phyloP scores from a whole-genome alignment of 1,140 invertebrate genomes.

The Thaumatotibia leucotreta region DNA sequence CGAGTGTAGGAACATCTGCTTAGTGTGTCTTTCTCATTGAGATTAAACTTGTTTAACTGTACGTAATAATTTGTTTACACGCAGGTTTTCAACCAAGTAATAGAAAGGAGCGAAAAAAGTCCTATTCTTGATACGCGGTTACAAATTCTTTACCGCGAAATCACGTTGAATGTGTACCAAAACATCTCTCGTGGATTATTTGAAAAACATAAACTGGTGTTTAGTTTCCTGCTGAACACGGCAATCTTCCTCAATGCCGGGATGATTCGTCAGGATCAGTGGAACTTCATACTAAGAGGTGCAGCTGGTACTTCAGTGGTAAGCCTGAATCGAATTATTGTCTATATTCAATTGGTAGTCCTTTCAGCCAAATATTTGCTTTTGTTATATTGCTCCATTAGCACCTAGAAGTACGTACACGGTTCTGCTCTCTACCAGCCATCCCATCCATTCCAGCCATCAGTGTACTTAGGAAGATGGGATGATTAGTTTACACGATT shows the following conservation, averaged over 20 bases:
- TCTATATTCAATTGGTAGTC: not conserved
- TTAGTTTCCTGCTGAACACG: conserved; percentile 88
- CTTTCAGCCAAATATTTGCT: too few relatives aligned
- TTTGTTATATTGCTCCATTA: too few relatives aligned
- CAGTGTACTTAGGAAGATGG: too few relatives aligned
- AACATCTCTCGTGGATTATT: conserved; percentile 93
- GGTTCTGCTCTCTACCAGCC: too few relatives aligned
- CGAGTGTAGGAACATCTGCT: too few relatives aligned
- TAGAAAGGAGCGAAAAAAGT: conserved; percentile 83
- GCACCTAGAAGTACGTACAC: too few relatives aligned
- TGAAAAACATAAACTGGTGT: conserved; percentile 94
- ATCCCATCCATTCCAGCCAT: too few relatives aligned
- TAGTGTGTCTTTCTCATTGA: too few relatives aligned
- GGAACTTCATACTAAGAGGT: conserved; percentile 86
- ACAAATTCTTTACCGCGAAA: conserved; percentile 82
- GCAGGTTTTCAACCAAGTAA: conserved; percentile 86
- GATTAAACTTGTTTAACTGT: too few relatives aligned
- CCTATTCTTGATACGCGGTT: conserved; percentile 80
- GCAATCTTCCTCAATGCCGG: conserved; percentile 83
- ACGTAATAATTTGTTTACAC: not conserved
- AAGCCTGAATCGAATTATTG: conserved; percentile 17
- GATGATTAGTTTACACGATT: too few relatives aligned
- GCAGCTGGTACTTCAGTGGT: conserved; percentile 75
- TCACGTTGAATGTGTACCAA: conserved; percentile 88
- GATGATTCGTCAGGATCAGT: conserved; percentile 78